Percentiles rank a stretch among this genome's conserved stretches.
phyloP scores from a whole-genome alignment of 2,888 invertebrate species.

The Epinotia demarniana region DNA sequence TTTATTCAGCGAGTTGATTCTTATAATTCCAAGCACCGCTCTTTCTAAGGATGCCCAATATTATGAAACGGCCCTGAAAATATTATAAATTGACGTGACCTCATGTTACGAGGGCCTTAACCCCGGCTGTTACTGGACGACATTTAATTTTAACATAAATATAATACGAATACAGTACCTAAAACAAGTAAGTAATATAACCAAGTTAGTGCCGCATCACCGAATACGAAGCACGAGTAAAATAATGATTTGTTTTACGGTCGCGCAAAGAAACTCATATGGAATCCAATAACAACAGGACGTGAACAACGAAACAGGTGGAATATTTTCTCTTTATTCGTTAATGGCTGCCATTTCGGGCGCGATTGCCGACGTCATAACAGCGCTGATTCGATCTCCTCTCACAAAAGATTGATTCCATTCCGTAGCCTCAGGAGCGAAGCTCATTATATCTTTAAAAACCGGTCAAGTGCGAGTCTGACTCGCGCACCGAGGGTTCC shows the following conservation, averaged over 20 bases:
- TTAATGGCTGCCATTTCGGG: slow-evolving; percentile 68
- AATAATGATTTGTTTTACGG: slow-evolving; percentile 51
- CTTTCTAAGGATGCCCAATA: background rate
- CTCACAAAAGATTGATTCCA: slow-evolving; percentile 67
- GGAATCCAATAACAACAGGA: slow-evolving; percentile 61
- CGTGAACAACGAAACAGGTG: slow-evolving; percentile 67
- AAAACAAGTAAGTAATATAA: slow-evolving; percentile 31
- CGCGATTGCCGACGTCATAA: slow-evolving; percentile 67
- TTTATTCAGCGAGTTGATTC: background rate
- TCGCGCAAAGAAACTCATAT: slow-evolving; percentile 52
- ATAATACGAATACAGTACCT: slow-evolving; percentile 15
- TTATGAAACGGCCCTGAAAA: slow-evolving; percentile 13
- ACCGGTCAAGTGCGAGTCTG: no score
- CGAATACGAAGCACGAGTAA: slow-evolving; percentile 38
- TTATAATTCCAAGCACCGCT: slow-evolving; percentile 5
- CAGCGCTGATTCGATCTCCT: slow-evolving; percentile 74
- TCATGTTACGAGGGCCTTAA: background rate
- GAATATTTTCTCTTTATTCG: slow-evolving; percentile 69
- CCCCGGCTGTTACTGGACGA: slow-evolving; percentile 8
- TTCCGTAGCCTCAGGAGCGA: slow-evolving; percentile 26
- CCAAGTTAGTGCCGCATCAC: slow-evolving; percentile 33
- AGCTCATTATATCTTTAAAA: slow-evolving; percentile 52
- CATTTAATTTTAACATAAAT: slow-evolving; percentile 17
- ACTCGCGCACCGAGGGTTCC: no score
- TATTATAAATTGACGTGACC: background rate